Evolutionary conservation across 2,888 invertebrate genomes (phyloP).

Genomic region (Aphodius sticticus): DNA sequence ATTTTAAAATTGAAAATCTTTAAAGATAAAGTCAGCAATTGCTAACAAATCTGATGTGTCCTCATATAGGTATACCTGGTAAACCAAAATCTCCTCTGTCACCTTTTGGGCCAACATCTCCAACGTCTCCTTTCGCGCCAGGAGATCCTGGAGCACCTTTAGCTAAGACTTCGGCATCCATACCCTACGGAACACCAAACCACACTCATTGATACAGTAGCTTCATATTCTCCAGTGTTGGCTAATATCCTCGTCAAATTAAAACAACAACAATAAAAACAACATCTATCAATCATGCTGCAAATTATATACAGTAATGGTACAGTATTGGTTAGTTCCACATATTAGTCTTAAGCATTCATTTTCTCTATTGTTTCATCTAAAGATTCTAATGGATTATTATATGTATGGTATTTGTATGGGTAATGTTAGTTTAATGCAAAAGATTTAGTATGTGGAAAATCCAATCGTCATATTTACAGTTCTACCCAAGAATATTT

Average conservation of each 20-base stretch:
- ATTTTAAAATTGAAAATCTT: constrained; percentile 5
- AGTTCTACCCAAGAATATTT: no score
- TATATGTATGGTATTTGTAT: no score
- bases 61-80: constrained; percentile 56
- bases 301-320: constrained; percentile 25
- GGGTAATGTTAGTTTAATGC: no score
- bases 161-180: constrained; percentile 65
- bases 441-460: no score
- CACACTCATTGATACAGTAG: constrained; percentile 49
- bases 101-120: constrained; percentile 63
- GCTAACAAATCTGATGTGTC: constrained; percentile 18
- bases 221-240: constrained; percentile 26
- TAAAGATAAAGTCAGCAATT: constrained; percentile 12
- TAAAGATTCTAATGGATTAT: constrained; percentile 6
- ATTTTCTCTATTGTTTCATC: constrained; percentile 14
- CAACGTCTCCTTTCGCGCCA: constrained; percentile 67
- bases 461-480: no score
- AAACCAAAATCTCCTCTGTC: constrained; percentile 63
- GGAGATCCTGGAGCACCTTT: constrained; percentile 73
- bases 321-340: background rate
- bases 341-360: constrained; percentile 6
- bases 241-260: background rate
- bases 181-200: constrained; percentile 62
- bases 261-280: constrained; percentile 17
- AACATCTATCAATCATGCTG: constrained; percentile 21